Base-by-base conservation (phyloP, 2,888 invertebrate species). In the Odiellus spinosus region DNA sequence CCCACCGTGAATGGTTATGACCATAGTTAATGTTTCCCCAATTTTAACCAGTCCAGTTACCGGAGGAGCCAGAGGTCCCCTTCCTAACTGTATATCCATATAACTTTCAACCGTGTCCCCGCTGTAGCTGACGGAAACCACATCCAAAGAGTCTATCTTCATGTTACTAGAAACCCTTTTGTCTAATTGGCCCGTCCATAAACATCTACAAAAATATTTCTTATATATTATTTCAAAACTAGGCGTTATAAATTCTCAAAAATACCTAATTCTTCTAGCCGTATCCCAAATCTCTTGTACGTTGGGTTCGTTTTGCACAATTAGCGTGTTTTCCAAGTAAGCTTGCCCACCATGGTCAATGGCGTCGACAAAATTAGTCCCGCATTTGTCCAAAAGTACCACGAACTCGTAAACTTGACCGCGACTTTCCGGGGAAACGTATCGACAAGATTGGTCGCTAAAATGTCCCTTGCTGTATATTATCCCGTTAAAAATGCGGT, bases 91-190 rank as follows among this genome's bases (percentile, higher is more conserved):
- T 46, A 84, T 80, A 55, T 83, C 83, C 43, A 84, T 67, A 52
- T 77, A 75, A 5, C 82, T 82, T 66, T 78, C 77, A 1, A 82
- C 82, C 1, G 82, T 82, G 55, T 84, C 83, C n/a, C 83, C 83
- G 55, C 80, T 81, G 65, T 84, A 84, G 44, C 82, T 82, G 48
- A 83, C 79, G 10, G 81, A 78, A 56, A 83, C 79, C 61, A 81
- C 80, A 55, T 77, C 80, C 54, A 83, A 64, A 78, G 81, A 81
- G 21, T 81, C 82, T 1, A 84, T 80, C 56, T 77, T 79, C 17
- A 84, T 67, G 14, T 78, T 79, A 1, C 80, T 80, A 1, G 78
- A 75, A 42, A 83, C 64, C 12, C 79, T 77, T 58, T 82, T 80
- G 45, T 79, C 81, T 44, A 83, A 67, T 58, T 78, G 81, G 14